Base-by-base conservation (phyloP, 1,140 invertebrate genomes). In the Anoplolepis gracilipes region DNA sequence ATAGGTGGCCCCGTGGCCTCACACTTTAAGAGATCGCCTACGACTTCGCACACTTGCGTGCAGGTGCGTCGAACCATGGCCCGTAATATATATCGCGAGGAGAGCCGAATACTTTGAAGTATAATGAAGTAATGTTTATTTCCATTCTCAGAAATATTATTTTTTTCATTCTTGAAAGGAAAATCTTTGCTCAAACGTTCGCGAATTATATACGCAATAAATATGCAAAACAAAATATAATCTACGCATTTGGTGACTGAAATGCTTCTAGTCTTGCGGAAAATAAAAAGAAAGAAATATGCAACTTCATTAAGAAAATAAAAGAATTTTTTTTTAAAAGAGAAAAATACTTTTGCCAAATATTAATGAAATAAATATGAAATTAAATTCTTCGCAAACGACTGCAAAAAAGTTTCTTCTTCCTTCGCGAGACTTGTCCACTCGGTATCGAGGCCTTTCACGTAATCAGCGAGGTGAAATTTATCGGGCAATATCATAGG, bases 1-100 rank as follows among this genome's bases (percentile, higher is more conserved):
- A 89, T 91, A 91, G 90, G 90, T 91, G 90, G 90, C 90, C 90
- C 67, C 72, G 89, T 64, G 86, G 89, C 70, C 85, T 91, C 87
- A 82, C 85, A 91, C 89, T 90, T 87, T 85, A 49, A 49, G 55
- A 61, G 65, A 84, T 91, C 90, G 90, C 87, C 85, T 90, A 87
- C 89, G 86, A 88, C 65, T 85, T 86, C 61, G 53, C 85, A 65
- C 42, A 75, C 81, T 42, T 55, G 62, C 57, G 46, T 57, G 86
- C 88, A 88, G 84, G 88, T 88, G 89, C 85, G 77, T 77, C 36
- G 53, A 79, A 64, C 46, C 49, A 65, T 30, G 73, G 30, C 46
- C 46, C 46, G 67, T 84, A 90, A 90, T 87, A 86, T 87, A 86
- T 90, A 90, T 90, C 85, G 67, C 82, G 19, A 55, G 36, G 36